These are phyloP conservation scores for Paratilapia polleni DNA, from an alignment of 2,113 vertebrate genomes.

Conservation along the genomic window DNA sequence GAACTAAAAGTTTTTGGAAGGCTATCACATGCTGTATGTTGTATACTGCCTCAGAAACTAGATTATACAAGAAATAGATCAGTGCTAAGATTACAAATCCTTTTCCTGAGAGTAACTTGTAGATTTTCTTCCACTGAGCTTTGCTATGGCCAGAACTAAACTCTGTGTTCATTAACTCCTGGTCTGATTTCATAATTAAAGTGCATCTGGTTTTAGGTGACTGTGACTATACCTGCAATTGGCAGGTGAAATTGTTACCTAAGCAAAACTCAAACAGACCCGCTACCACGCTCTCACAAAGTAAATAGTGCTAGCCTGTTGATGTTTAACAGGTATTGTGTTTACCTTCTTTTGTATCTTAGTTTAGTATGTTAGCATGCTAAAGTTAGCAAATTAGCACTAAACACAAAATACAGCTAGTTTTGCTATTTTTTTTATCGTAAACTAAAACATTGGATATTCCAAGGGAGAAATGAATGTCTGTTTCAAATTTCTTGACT, in stretches of 20 bases:
- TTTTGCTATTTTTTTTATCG: no score
- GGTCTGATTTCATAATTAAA: constrained; percentile 7
- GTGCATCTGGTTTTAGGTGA: neutral
- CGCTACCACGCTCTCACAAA: no score
- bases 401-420: no score
- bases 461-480: no score
- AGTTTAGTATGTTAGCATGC: no score
- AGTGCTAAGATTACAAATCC: constrained; percentile 15
- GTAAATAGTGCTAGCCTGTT: no score
- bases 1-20: constrained; percentile 12
- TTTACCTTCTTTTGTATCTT: no score
- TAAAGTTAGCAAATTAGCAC: no score
- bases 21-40: neutral
- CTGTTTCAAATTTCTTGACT: neutral
- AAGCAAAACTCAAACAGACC: neutral
- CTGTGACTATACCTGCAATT: neutral
- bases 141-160: neutral
- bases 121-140: constrained; percentile 21
- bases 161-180: constrained; percentile 3
- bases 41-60: neutral
- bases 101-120: constrained; percentile 13
- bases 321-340: no score
- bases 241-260: neutral
- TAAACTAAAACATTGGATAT: no score
- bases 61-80: constrained; percentile 8